phyloP scores from a whole-genome alignment of 2,888 invertebrate genomes.

The Idaea aversata region DNA sequence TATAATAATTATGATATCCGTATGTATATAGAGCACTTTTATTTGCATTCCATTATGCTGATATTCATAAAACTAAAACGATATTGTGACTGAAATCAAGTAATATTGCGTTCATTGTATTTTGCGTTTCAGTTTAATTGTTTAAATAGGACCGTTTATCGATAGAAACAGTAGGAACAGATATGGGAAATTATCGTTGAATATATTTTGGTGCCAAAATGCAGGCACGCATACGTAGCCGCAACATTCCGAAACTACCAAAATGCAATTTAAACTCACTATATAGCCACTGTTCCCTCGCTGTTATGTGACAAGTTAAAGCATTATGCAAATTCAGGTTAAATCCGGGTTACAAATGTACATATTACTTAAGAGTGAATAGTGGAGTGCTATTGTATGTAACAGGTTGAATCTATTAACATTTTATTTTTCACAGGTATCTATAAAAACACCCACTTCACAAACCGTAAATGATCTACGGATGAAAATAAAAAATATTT shows the following conservation, averaged over 20 bases:
- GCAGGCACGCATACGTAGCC: constrained; percentile 50
- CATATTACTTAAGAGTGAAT: constrained; percentile 40
- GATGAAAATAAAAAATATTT: background rate
- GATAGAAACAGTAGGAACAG: background rate
- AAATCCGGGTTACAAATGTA: constrained; percentile 60
- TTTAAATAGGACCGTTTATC: background rate
- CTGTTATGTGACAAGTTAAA: constrained; percentile 68
- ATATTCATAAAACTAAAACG: background rate
- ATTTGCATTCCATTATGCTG: background rate
- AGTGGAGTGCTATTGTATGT: constrained; percentile 33
- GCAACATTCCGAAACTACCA: constrained; percentile 54
- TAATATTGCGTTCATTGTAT: background rate
- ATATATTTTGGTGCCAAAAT: constrained; percentile 54
- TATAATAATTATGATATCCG: too few species aligned
- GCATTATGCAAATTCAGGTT: constrained; percentile 65
- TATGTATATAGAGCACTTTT: too few species aligned
- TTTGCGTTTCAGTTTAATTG: background rate
- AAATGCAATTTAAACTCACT: constrained; percentile 70
- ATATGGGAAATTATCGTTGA: constrained; percentile 41
- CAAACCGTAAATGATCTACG: background rate
- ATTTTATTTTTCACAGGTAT: constrained; percentile 3
- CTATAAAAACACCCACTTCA: background rate
- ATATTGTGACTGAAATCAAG: background rate
- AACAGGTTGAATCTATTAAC: constrained; percentile 19
- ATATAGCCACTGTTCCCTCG: constrained; percentile 52